Evolutionary conservation across 2,113 vertebrate genomes (phyloP), one percentile per base, ranked within the genome.

Genomic region (Ageneiosus marmoratus): DNA sequence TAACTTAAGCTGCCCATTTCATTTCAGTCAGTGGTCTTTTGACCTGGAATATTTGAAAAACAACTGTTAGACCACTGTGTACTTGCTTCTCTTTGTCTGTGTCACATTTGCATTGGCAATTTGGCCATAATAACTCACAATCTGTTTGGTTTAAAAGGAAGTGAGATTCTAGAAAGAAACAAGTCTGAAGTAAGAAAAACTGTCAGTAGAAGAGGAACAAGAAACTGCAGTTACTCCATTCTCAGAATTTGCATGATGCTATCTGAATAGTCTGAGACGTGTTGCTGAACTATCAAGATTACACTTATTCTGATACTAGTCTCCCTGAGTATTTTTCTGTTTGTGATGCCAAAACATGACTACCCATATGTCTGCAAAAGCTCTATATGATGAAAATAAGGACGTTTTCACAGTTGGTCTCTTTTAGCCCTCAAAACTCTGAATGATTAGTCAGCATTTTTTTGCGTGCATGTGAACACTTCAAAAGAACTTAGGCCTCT

Each of bases 161-260:
- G 60, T 76, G 50, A 82, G 56, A 82, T 56, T 65, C 81, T 80
- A 79, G 56, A 69, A 75, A 84, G 76, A 73, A 73, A 69, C 63
- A 50, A 20, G 46, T 78, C 82, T 83, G 82, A 78, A 84, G 76
- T 79, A 79, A 84, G 83, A 84, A 41, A 84, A 78, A 60, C 83
- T 73, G 83, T 58, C 53, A 60, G 29, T 27, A 73, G 76, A 84
- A 79, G 83, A 84, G 82, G 82, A 84, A 79, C 76, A 79, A 79
- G 53, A 73, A 79, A 41, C 65, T 79, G 62, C 41, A 84, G 76
- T 72, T 73, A 70, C 75, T 76, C 51, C 37, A 70, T 84, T 84
- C 83, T 79, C 53, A 58, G 53, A 72, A 60, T 56, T 29, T 56
- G 44, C 15, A 62, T 65, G 73, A 76, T 56, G 73, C 63, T 20